These are phyloP conservation scores for Epinotia demarniana DNA, from an alignment of 2,888 invertebrate species.

Conservation along the genomic window DNA sequence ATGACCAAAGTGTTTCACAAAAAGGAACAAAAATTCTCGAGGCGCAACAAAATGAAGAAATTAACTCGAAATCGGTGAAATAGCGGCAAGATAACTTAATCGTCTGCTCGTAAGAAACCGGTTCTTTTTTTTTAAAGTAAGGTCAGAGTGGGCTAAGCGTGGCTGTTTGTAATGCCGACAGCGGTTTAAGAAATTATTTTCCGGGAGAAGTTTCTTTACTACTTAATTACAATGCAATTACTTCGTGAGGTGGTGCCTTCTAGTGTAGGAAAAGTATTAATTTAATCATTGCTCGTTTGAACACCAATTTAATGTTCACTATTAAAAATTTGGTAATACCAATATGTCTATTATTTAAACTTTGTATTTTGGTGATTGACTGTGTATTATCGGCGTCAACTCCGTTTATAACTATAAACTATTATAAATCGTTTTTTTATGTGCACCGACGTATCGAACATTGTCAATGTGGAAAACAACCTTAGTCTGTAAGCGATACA, in stretches of 20 bases:
- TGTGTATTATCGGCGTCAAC: neutral
- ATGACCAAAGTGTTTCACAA: slow-evolving; percentile 49
- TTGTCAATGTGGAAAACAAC: slow-evolving; percentile 38
- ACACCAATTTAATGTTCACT: neutral
- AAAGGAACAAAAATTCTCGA: slow-evolving; percentile 59
- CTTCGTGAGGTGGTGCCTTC: slow-evolving; percentile 30
- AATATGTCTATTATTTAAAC: neutral
- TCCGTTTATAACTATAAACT: neutral
- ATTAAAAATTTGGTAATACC: neutral
- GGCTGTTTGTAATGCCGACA: slow-evolving; percentile 64
- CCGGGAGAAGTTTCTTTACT: slow-evolving; percentile 41
- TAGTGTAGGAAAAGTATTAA: slow-evolving; percentile 7
- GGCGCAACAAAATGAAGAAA: slow-evolving; percentile 78
- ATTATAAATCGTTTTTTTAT: slow-evolving; percentile 24
- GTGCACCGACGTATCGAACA: slow-evolving; percentile 14
- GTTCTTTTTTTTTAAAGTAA: slow-evolving; percentile 65
- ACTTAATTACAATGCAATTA: slow-evolving; percentile 43
- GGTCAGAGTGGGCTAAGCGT: slow-evolving; percentile 54
- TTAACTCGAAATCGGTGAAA: slow-evolving; percentile 78
- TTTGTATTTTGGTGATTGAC: neutral
- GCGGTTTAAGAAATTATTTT: slow-evolving; percentile 52
- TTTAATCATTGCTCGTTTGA: neutral
- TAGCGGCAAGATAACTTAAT: slow-evolving; percentile 77
- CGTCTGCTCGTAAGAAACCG: slow-evolving; percentile 66
- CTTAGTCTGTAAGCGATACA: slow-evolving; percentile 42